Conservation (phyloP, 2,888 invertebrate genomes). For the Dicyrtomina minuta region DNA sequence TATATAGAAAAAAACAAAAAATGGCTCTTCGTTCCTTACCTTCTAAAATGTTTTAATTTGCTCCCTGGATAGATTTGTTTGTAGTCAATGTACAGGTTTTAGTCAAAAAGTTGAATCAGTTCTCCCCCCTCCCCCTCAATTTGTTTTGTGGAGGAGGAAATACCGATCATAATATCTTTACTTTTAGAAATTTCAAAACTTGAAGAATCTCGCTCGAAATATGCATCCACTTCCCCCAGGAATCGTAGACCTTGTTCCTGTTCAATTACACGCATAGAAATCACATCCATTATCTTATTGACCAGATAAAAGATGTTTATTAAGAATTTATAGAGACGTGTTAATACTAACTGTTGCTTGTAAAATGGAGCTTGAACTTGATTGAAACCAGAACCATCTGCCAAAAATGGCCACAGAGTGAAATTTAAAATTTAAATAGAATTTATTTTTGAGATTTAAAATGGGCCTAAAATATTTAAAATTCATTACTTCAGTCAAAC, state of each 20-base stretch:
- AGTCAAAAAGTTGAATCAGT: slow-evolving; percentile 21
- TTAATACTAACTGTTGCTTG: slow-evolving; percentile 20
- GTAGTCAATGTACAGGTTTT: slow-evolving; percentile 29
- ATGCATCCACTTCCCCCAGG: slow-evolving; percentile 26
- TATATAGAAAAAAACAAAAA: too few species aligned
- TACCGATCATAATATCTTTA: slow-evolving; percentile 20
- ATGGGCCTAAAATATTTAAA: too few species aligned
- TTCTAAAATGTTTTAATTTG: slow-evolving; percentile 17
- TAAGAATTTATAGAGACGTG: neutral
- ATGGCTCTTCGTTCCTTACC: too few species aligned
- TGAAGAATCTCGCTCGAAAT: slow-evolving; percentile 25
- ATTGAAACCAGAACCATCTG: slow-evolving; percentile 18
- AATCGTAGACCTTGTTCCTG: slow-evolving; percentile 22
- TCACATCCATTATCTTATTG: too few species aligned
- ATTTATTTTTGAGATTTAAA: too few species aligned
- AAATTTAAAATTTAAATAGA: slow-evolving; percentile 26
- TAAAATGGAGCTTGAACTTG: slow-evolving; percentile 24
- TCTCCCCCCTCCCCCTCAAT: slow-evolving; percentile 25
- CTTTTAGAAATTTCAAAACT: slow-evolving; percentile 21
- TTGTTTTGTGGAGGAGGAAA: slow-evolving; percentile 29
- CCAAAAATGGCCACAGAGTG: slow-evolving; percentile 31
- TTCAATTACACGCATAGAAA: too few species aligned
- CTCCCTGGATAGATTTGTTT: slow-evolving; percentile 32
- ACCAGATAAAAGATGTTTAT: neutral
- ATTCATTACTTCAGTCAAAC: slow-evolving; percentile 13